Evolutionary conservation across 2,797 vertebrate genomes (phyloP).

Genomic region (Bovichtus diacanthus): DNA sequence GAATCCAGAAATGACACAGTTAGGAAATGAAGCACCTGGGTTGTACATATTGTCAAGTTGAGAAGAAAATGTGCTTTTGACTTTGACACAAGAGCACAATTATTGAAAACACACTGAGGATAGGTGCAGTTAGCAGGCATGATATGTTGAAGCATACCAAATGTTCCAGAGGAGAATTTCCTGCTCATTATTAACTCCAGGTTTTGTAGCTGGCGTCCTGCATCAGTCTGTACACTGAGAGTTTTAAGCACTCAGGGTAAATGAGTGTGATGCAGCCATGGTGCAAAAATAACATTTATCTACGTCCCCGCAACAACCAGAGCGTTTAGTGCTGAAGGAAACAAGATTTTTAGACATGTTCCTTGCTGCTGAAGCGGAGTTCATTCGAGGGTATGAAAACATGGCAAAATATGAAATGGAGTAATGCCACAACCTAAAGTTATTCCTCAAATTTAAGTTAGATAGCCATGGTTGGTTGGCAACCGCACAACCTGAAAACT

Average conservation of each 20-base stretch:
- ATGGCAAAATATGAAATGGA: slow-evolving; percentile 52
- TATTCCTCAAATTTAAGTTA: slow-evolving; percentile 34
- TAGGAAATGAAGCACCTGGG: slow-evolving; percentile 1
- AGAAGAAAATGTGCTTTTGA: slow-evolving; percentile 38
- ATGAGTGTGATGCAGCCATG: slow-evolving; percentile 56
- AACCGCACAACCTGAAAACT: slow-evolving; percentile 55
- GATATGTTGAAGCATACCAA: slow-evolving; percentile 60
- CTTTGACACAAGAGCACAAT: slow-evolving; percentile 38
- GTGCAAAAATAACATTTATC: slow-evolving; percentile 41
- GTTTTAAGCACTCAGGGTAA: slow-evolving; percentile 57
- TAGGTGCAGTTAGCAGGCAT: slow-evolving; percentile 59
- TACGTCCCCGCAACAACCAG: slow-evolving; percentile 15
- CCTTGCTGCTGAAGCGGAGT: slow-evolving; percentile 38
- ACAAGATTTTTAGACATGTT: slow-evolving; percentile 52
- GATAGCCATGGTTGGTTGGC: slow-evolving; percentile 52
- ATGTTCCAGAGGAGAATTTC: slow-evolving; percentile 74
- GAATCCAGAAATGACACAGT: neutral
- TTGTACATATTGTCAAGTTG: slow-evolving; percentile 14
- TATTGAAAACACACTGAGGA: slow-evolving; percentile 49
- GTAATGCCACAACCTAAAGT: slow-evolving; percentile 17
- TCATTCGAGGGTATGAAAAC: slow-evolving; percentile 52
- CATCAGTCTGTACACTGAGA: slow-evolving; percentile 48
- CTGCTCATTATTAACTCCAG: slow-evolving; percentile 77
- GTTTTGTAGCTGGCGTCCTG: slow-evolving; percentile 61
- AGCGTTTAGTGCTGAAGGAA: slow-evolving; percentile 26